Evolutionary conservation across 2,797 vertebrate genomes (phyloP).

Genomic region (Labroides dimidiatus): DNA sequence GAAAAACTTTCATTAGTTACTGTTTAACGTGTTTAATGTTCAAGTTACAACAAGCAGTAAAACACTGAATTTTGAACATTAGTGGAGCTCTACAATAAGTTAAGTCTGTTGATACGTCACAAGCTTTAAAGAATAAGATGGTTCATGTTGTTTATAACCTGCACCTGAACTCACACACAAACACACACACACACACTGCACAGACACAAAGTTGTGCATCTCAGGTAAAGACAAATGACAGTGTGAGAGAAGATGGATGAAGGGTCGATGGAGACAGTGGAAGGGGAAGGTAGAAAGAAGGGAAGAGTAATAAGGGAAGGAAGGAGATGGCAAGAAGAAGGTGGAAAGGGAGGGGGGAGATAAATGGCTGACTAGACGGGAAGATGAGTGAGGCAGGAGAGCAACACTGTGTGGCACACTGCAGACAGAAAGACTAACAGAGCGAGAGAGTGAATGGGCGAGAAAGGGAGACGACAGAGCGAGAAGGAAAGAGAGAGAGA

Average conservation of each 20-base stretch:
- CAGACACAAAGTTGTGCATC: constrained; percentile 16
- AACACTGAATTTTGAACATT: too few species aligned
- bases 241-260: constrained; percentile 52
- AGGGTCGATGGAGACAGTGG: constrained; percentile 56
- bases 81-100: too few species aligned
- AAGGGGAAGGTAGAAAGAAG: constrained; percentile 62
- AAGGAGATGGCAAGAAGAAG: constrained; percentile 16
- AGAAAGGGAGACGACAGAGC: constrained; percentile 57
- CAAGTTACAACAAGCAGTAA: too few species aligned
- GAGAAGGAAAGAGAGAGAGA: constrained; percentile 34
- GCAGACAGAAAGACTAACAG: constrained; percentile 80
- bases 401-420: constrained; percentile 79
- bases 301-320: constrained; percentile 63
- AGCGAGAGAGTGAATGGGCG: constrained; percentile 67
- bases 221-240: constrained; percentile 53
- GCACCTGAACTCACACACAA: neutral
- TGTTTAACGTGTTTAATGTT: too few species aligned
- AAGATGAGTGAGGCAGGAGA: constrained; percentile 76
- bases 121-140: neutral
- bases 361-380: constrained; percentile 73
- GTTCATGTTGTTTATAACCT: neutral
- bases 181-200: neutral
- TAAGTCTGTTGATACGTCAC: neutral
- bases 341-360: constrained; percentile 41
- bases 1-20: too few species aligned